phyloP scores from a whole-genome alignment of 2,888 invertebrate species.

The Sarcophaga carnaria region DNA sequence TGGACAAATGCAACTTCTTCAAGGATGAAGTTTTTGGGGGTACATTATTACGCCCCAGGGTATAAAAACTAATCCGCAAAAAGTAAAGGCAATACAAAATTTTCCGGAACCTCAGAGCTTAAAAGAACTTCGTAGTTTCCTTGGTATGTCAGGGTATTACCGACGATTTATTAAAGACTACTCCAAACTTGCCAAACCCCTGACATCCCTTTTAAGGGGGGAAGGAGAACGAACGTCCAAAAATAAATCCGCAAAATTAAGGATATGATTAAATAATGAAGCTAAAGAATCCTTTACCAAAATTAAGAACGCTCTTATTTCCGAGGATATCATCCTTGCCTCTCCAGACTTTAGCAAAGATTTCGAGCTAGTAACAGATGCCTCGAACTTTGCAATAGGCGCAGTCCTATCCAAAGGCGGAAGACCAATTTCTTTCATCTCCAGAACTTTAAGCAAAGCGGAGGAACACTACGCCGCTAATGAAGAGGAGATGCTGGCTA shows the following conservation, averaged over 20 bases:
- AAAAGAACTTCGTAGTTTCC: conserved; percentile 61
- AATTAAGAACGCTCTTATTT: conserved; percentile 20
- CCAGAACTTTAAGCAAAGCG: conserved; percentile 45
- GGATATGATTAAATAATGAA: not conserved
- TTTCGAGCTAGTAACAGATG: conserved; percentile 40
- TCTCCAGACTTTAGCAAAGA: conserved; percentile 34
- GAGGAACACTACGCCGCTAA: conserved; percentile 54
- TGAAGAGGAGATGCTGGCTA: conserved; percentile 47
- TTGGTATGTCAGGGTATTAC: conserved; percentile 57
- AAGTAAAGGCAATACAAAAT: conserved; percentile 57
- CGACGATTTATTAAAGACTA: conserved; percentile 35
- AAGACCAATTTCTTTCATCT: conserved; percentile 52
- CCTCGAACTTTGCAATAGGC: conserved; percentile 39
- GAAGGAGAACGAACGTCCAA: conserved; percentile 3
- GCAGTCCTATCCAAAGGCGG: conserved; percentile 40
- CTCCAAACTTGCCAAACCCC: conserved; percentile 46
- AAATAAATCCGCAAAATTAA: not conserved
- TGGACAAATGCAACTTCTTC: conserved; percentile 22
- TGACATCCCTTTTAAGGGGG: conserved; percentile 36
- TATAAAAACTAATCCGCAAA: conserved; percentile 38
- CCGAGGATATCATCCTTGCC: conserved; percentile 24
- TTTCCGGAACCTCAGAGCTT: conserved; percentile 40
- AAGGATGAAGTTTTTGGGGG: conserved; percentile 14
- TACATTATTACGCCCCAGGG: conserved; percentile 16
- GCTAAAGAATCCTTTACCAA: conserved; percentile 10